A percentile compares a stretch with the other conserved stretches of the same genome.
phyloP scores from a whole-genome alignment of 2,113 vertebrate genomes.

The Tinamus guttatus region DNA sequence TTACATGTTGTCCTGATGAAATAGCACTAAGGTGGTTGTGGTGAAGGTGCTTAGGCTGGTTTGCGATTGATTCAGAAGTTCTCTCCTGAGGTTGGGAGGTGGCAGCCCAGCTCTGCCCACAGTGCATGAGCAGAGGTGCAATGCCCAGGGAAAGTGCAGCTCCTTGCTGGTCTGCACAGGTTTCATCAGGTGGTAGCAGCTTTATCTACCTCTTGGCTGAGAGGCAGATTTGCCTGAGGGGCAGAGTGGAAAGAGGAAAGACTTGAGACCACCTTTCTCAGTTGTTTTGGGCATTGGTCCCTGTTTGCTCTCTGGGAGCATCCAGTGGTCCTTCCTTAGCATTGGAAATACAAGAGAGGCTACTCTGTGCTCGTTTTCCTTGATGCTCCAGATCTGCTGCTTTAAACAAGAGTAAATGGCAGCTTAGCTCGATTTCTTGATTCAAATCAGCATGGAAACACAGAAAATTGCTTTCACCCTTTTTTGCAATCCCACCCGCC shows the following conservation, averaged over 20 bases:
- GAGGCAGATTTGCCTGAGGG: not conserved
- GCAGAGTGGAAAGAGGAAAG: not conserved
- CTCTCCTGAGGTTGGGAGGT: not conserved
- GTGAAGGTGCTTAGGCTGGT: not conserved
- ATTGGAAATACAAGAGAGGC: not conserved
- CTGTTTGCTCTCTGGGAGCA: not conserved
- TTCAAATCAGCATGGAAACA: not conserved
- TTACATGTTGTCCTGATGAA: slow-evolving; percentile 1
- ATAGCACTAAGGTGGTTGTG: not conserved
- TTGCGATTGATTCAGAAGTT: not conserved
- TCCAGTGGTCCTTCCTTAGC: not conserved
- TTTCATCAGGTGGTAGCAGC: not conserved
- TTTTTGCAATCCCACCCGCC: not conserved
- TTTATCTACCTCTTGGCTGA: not conserved
- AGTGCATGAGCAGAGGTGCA: not conserved
- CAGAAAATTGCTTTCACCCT: not conserved
- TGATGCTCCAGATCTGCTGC: not conserved
- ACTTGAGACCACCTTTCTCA: not conserved
- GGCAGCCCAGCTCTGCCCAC: not conserved
- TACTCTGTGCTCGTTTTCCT: not conserved
- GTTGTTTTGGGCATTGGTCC: not conserved
- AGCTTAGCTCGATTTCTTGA: not conserved
- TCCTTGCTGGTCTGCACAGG: not conserved
- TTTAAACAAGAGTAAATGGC: not conserved
- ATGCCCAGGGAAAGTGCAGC: not conserved